Percentiles rank a stretch among this genome's conserved stretches.
phyloP scores from a whole-genome alignment of 1,140 invertebrate genomes.

The Phenacoccus solenopsis region DNA sequence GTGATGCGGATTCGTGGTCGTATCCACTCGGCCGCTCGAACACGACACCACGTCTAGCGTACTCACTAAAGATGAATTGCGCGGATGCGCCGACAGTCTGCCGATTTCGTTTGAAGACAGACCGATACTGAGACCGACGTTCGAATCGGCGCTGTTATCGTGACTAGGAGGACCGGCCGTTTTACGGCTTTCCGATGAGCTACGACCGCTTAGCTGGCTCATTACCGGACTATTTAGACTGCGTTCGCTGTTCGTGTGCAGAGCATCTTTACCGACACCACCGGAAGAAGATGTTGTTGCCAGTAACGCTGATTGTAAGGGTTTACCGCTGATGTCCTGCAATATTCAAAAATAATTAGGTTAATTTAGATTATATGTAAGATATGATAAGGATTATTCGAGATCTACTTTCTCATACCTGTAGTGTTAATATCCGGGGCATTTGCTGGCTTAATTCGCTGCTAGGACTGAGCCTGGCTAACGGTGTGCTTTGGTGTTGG shows the following conservation, averaged over 20 bases:
- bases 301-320: slow-evolving; percentile 70
- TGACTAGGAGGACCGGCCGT: slow-evolving; percentile 69
- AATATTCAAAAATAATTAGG: slow-evolving; percentile 10
- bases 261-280: slow-evolving; percentile 63
- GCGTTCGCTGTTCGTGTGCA: slow-evolving; percentile 77
- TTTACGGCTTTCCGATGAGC: slow-evolving; percentile 58
- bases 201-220: slow-evolving; percentile 69
- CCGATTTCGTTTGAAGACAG: slow-evolving; percentile 30
- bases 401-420: slow-evolving; percentile 25
- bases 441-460: slow-evolving; percentile 83
- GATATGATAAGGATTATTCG: too few species aligned
- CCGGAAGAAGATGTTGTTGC: slow-evolving; percentile 76
- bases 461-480: slow-evolving; percentile 78
- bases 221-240: slow-evolving; percentile 81
- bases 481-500: slow-evolving; percentile 69
- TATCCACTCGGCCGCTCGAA: slow-evolving; percentile 56
- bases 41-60: slow-evolving; percentile 85
- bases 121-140: slow-evolving; percentile 49
- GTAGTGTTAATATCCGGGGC: slow-evolving; percentile 72
- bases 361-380: too few species aligned
- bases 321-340: slow-evolving; percentile 86
- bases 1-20: slow-evolving; percentile 31
- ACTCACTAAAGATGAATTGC: slow-evolving; percentile 77
- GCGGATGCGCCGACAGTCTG: slow-evolving; percentile 53
- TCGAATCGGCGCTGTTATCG: slow-evolving; percentile 82